Evolutionary conservation across 2,888 invertebrate genomes (phyloP).

Genomic region (Epinotia bilunana): DNA sequence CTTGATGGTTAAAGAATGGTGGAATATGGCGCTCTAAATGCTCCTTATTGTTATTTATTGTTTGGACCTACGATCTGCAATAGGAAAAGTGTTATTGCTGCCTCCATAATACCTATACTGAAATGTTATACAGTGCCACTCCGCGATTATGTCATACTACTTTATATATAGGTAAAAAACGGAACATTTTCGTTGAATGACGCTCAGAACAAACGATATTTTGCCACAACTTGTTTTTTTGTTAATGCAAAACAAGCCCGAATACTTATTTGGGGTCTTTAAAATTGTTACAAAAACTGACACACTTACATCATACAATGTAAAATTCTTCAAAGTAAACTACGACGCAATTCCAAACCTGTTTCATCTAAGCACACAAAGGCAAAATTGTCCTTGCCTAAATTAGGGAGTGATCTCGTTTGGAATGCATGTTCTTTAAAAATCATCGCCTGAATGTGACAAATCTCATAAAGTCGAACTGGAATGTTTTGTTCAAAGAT

Average conservation of each 20-base stretch:
- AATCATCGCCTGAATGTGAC: constrained; percentile 12
- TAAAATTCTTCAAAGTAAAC: background rate
- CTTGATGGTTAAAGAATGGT: constrained; percentile 21
- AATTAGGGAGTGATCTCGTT: constrained; percentile 9
- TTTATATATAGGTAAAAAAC: constrained; percentile 24
- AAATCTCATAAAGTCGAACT: constrained; percentile 12
- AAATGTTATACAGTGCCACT: constrained; percentile 24
- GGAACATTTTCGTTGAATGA: constrained; percentile 20
- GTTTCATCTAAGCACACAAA: background rate
- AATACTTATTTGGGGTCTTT: background rate
- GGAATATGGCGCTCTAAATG: constrained; percentile 24
- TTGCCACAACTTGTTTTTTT: constrained; percentile 24
- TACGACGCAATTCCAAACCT: background rate
- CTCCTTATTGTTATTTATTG: constrained; percentile 37
- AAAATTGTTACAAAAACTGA: background rate
- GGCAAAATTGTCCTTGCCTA: background rate
- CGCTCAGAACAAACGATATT: constrained; percentile 24
- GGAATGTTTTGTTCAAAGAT: constrained; percentile 34
- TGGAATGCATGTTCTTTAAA: background rate
- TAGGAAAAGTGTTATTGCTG: constrained; percentile 30
- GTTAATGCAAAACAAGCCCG: constrained; percentile 6
- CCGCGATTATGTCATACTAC: constrained; percentile 25
- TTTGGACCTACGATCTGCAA: constrained; percentile 11
- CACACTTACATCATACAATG: background rate
- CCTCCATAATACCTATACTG: constrained; percentile 18